These are phyloP conservation scores for Corythoichthys intestinalis DNA, from an alignment of 2,113 vertebrate genomes.

Conservation along the genomic window DNA sequence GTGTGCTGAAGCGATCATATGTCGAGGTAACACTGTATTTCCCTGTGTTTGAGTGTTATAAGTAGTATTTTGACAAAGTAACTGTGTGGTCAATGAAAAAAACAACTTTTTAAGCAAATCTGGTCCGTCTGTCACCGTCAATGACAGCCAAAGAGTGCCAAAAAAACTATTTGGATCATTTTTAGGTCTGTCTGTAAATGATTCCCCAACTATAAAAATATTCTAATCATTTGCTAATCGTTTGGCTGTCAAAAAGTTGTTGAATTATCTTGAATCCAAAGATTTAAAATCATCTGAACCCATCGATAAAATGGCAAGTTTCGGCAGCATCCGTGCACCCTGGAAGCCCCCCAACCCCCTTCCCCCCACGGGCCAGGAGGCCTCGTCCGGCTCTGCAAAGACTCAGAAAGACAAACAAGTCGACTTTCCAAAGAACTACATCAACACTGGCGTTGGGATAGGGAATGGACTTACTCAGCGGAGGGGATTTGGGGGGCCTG, in stretches of 20 bases:
- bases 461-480: slow-evolving; percentile 48
- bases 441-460: slow-evolving; percentile 50
- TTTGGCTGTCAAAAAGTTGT: too few relatives aligned
- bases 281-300: slow-evolving; percentile 5
- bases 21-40: too few relatives aligned
- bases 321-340: slow-evolving; percentile 18
- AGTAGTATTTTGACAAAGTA: too few relatives aligned
- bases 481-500: slow-evolving; percentile 54
- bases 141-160: too few relatives aligned
- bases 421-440: slow-evolving; percentile 58
- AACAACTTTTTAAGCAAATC: too few relatives aligned
- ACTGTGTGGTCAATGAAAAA: too few relatives aligned
- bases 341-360: background rate
- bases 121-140: too few relatives aligned
- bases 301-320: slow-evolving; percentile 44
- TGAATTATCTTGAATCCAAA: too few relatives aligned
- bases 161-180: too few relatives aligned
- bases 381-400: slow-evolving; percentile 49
- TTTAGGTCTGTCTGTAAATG: background rate
- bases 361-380: slow-evolving; percentile 26
- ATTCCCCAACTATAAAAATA: background rate
- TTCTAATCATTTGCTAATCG: too few relatives aligned
- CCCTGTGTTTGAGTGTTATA: too few relatives aligned
- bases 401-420: slow-evolving; percentile 65
- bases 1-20: too few relatives aligned